Percentiles rank a stretch among this genome's conserved stretches.
phyloP scores from a whole-genome alignment of 1,140 invertebrate species.

The Cyrtorhinus lividipennis region DNA sequence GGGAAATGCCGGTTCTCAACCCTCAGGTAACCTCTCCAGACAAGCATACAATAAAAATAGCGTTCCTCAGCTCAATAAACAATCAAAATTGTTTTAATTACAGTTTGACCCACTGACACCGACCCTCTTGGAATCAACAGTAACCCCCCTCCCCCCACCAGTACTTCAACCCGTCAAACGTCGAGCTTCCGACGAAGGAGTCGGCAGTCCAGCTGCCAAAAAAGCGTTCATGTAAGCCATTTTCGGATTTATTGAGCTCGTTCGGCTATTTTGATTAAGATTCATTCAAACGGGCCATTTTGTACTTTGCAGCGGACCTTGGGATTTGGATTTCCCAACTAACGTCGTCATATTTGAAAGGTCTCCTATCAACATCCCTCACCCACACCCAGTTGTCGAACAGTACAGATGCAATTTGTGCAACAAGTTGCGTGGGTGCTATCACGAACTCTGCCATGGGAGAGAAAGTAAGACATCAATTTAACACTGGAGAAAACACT shows the following conservation, averaged over 20 bases:
- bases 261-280: background rate
- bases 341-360: constrained; percentile 89
- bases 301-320: constrained; percentile 54
- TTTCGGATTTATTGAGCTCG: background rate
- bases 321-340: constrained; percentile 86
- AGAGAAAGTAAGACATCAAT: constrained; percentile 47
- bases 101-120: constrained; percentile 82
- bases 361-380: constrained; percentile 64
- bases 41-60: too few relatives aligned
- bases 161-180: constrained; percentile 44
- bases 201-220: constrained; percentile 48
- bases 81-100: too few relatives aligned
- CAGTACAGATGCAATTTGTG: constrained; percentile 59
- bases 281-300: background rate
- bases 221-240: constrained; percentile 52
- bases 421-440: constrained; percentile 73
- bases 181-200: constrained; percentile 60
- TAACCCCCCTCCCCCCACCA: background rate
- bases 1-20: constrained; percentile 60
- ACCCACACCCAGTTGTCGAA: constrained; percentile 87
- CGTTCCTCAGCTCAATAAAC: too few relatives aligned
- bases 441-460: constrained; percentile 86
- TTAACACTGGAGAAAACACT: background rate
- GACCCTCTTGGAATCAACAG: constrained; percentile 69
- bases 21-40: constrained; percentile 22